Evolutionary conservation across 2,113 vertebrate species (phyloP).

Genomic region (Alligator mississippiensis): DNA sequence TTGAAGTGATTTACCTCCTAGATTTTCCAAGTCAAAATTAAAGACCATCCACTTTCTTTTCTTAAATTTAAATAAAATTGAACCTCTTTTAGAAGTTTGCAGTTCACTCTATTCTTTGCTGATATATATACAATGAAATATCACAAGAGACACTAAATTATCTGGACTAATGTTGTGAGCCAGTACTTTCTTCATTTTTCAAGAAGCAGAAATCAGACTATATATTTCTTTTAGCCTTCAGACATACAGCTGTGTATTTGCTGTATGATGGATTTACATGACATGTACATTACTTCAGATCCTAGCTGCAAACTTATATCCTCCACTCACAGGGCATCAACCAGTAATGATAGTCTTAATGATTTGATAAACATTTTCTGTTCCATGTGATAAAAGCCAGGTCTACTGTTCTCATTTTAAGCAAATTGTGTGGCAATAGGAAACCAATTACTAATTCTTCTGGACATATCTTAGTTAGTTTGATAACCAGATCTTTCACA

Average conservation of each 20-base stretch:
- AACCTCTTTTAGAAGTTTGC: not conserved
- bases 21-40: not conserved
- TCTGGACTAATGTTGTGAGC: not conserved
- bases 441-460: not conserved
- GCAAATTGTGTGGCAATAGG: not conserved
- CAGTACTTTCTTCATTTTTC: not conserved
- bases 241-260: not conserved
- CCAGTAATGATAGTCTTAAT: not conserved
- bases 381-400: not conserved
- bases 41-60: rapidly evolving
- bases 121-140: not conserved
- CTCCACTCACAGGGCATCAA: not conserved
- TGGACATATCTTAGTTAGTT: not conserved
- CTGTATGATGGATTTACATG: not conserved
- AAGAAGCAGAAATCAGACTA: not conserved
- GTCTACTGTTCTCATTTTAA: not conserved
- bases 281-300: not conserved
- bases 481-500: not conserved
- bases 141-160: not conserved
- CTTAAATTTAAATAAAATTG: not conserved
- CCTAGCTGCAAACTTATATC: not conserved
- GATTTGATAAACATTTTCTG: not conserved
- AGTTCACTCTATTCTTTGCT: not conserved
- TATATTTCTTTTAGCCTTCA: not conserved
- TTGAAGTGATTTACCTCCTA: not conserved